Conservation (phyloP, 2,888 invertebrate species). For the Dinocampus coccinellae region DNA sequence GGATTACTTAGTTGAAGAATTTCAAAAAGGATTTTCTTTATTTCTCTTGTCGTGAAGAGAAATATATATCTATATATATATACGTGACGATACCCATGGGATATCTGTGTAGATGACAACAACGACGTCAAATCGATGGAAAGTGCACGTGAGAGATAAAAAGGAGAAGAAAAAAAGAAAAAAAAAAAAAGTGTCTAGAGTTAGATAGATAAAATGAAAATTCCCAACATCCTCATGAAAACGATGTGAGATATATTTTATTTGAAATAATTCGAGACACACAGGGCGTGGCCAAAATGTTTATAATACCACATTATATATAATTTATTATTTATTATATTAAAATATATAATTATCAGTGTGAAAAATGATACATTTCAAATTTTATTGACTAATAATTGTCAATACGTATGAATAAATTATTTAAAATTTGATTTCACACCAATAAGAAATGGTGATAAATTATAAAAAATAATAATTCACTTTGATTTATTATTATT, state of each 20-base stretch:
- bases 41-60: background rate
- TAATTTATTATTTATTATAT: background rate
- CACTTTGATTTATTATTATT: background rate
- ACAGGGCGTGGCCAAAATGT: slow-evolving; percentile 19
- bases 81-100: background rate
- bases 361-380: background rate
- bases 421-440: no score
- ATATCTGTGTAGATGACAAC: background rate
- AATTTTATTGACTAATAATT: no score
- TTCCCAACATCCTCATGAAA: background rate
- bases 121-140: background rate
- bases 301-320: background rate
- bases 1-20: background rate
- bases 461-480: background rate
- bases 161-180: background rate
- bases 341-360: background rate
- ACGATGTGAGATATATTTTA: background rate
- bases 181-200: background rate
- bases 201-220: background rate
- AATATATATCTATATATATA: background rate
- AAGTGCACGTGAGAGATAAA: background rate
- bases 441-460: no score
- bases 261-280: background rate
- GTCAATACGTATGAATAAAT: no score
- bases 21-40: background rate